Evolutionary conservation across 2,797 vertebrate species (phyloP).

Genomic region (Anableps anableps): DNA sequence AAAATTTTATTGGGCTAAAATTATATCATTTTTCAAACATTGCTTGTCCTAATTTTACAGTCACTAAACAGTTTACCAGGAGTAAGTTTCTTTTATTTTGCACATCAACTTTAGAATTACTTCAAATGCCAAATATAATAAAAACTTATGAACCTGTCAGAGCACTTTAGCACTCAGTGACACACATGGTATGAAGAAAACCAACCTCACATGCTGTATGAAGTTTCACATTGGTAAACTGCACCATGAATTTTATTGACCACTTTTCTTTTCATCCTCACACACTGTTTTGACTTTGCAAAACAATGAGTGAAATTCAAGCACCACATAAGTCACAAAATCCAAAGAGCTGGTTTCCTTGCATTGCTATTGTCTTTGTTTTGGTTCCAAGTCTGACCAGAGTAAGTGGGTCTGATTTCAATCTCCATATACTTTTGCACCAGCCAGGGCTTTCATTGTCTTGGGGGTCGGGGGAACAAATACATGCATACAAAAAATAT

Average conservation of each 20-base stretch:
- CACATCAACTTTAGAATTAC: conserved; percentile 42
- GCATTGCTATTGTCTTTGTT: conserved; percentile 64
- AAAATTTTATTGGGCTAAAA: neutral
- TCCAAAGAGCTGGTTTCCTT: conserved; percentile 64
- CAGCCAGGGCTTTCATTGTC: conserved; percentile 67
- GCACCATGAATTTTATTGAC: conserved; percentile 63
- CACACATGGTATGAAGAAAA: conserved; percentile 47
- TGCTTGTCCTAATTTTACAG: neutral
- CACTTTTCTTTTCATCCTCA: conserved; percentile 60
- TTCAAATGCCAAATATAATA: conserved; percentile 56
- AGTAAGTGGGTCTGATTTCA: conserved; percentile 78
- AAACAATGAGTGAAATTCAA: conserved; percentile 77
- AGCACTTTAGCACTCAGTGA: conserved; percentile 17
- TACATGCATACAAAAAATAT: conserved; percentile 53
- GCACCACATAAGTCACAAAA: conserved; percentile 70
- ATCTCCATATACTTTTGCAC: conserved; percentile 77
- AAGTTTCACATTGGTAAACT: conserved; percentile 60
- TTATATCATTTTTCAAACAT: conserved; percentile 2
- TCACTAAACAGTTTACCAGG: neutral
- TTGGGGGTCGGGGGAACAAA: conserved; percentile 20
- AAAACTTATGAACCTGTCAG: conserved; percentile 33
- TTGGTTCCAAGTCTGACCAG: conserved; percentile 75
- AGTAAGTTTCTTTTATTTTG: conserved; percentile 17
- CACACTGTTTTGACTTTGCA: conserved; percentile 72
- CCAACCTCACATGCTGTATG: conserved; percentile 49